A percentile compares a stretch with the other conserved stretches of the same genome.
phyloP scores from a whole-genome alignment of 1,140 invertebrate species.

The Drosophila repletoides region DNA sequence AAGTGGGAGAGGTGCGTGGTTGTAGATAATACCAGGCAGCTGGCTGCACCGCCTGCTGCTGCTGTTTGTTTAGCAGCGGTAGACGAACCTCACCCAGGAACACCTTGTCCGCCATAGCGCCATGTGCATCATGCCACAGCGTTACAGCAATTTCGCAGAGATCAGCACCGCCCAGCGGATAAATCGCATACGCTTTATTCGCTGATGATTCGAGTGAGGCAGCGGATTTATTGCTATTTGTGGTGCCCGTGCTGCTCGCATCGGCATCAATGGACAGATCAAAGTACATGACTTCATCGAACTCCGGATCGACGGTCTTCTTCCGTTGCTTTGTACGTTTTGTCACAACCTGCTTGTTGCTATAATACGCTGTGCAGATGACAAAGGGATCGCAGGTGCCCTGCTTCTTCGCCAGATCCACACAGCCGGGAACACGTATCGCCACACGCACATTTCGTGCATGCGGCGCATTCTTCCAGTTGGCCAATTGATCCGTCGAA shows the following conservation, averaged over 20 bases:
- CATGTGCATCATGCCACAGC: conserved; percentile 92
- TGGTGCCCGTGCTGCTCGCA: conserved; percentile 81
- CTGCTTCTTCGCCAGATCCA: conserved; percentile 93
- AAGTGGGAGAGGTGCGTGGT: conserved; percentile 84
- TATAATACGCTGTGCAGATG: conserved; percentile 90
- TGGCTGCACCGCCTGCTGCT: conserved; percentile 84
- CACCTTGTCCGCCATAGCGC: conserved; percentile 88
- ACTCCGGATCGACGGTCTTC: conserved; percentile 94
- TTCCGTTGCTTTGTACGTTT: conserved; percentile 93
- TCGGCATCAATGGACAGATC: conserved; percentile 88
- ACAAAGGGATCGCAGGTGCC: conserved; percentile 95
- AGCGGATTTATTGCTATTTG: conserved; percentile 59
- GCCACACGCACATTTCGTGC: conserved; percentile 78
- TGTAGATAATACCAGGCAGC: conserved; percentile 92
- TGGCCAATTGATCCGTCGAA: conserved; percentile 58
- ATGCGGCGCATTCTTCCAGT: conserved; percentile 62
- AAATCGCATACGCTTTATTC: conserved; percentile 84
- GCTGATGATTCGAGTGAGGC: conserved; percentile 61
- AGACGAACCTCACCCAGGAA: conserved; percentile 94
- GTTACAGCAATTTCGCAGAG: conserved; percentile 89
- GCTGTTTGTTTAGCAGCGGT: conserved; percentile 87
- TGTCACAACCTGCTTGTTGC: conserved; percentile 91
- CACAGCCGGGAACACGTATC: conserved; percentile 90
- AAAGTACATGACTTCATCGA: conserved; percentile 94
- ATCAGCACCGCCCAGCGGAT: conserved; percentile 84